Conservation (phyloP, 2,113 vertebrate genomes). For the Hirundichthys speculiger region DNA sequence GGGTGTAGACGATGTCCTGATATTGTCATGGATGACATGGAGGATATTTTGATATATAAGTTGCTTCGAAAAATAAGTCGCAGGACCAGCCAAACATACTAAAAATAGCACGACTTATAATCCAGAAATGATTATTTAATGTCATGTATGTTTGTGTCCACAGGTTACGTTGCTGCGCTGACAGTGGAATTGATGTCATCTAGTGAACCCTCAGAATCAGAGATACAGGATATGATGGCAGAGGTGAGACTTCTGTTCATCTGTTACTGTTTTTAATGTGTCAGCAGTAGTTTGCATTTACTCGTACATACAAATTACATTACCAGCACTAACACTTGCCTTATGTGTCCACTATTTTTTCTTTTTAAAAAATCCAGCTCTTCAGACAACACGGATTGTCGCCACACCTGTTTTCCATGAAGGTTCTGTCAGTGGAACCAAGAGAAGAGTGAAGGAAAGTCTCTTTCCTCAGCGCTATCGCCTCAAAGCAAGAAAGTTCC, state of each 20-base stretch:
- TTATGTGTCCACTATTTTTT: background rate
- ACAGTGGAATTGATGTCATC: fast-evolving
- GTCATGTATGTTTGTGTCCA: conserved; percentile 1
- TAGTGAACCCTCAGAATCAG: background rate
- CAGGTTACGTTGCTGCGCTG: background rate
- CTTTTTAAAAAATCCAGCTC: background rate
- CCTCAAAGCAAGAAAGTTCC: too few species aligned
- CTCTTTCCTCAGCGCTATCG: too few species aligned
- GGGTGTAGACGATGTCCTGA: too few species aligned
- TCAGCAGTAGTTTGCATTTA: too few species aligned
- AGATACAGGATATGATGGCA: background rate
- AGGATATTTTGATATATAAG: too few species aligned
- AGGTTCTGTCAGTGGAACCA: background rate
- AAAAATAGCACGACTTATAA: too few species aligned
- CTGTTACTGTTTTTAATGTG: too few species aligned
- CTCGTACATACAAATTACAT: too few species aligned
- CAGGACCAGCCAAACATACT: too few species aligned
- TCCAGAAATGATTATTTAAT: too few species aligned
- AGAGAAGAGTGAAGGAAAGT: background rate
- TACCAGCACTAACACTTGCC: background rate
- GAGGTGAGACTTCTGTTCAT: conserved; percentile 22
- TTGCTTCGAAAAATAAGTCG: too few species aligned
- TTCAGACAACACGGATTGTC: background rate
- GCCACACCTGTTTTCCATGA: background rate
- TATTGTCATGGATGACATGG: too few species aligned